Evolutionary conservation across 2,113 vertebrate genomes (phyloP).

Genomic region (Eretmochelys imbricata): DNA sequence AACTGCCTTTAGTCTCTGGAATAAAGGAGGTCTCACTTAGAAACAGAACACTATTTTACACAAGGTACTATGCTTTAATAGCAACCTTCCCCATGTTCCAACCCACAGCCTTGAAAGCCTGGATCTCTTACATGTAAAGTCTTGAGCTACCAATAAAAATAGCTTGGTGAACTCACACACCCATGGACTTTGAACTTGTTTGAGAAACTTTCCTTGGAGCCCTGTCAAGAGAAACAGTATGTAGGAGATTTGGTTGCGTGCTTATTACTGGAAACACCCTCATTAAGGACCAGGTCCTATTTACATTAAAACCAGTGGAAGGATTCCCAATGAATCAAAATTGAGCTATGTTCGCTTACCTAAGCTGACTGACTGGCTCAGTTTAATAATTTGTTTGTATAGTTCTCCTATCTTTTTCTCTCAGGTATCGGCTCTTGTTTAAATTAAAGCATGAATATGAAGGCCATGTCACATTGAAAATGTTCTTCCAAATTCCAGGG

Average conservation of each 20-base stretch:
- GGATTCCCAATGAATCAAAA: not conserved
- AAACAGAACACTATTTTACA: not conserved
- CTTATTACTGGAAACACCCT: not conserved
- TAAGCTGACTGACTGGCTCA: fast-evolving
- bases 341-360: not conserved
- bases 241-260: not conserved
- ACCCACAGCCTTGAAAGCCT: slow-evolving; percentile 4
- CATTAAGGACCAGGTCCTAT: not conserved
- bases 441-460: not conserved
- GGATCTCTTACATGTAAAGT: not conserved
- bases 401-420: not conserved
- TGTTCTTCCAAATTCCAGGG: not conserved
- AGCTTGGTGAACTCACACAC: slow-evolving; percentile 8
- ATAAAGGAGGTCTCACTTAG: not conserved
- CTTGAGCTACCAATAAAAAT: not conserved
- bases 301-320: not conserved
- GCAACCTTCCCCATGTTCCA: not conserved
- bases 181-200: slow-evolving; percentile 27
- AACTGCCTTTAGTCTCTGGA: not conserved
- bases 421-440: not conserved
- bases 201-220: not conserved
- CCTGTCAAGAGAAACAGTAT: not conserved
- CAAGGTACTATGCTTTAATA: not conserved
- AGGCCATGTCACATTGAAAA: not conserved
- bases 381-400: fast-evolving